Base-by-base conservation (phyloP, 2,888 invertebrate genomes). In the Ypsolopha sequella region DNA sequence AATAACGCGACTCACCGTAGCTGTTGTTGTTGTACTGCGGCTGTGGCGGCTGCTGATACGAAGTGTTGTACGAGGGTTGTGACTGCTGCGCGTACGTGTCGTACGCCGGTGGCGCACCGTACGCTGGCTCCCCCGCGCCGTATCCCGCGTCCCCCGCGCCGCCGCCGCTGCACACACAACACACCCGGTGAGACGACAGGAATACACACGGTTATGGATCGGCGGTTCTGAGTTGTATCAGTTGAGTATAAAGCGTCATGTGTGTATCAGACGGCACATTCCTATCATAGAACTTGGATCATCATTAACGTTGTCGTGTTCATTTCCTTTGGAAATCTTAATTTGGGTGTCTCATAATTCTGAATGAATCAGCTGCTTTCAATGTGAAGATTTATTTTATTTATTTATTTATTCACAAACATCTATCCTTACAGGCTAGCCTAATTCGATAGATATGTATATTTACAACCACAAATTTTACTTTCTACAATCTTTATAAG, bases 241-340 rank as follows among this genome's bases (percentile, higher is more conserved):
- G 41, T 14, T 39, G 10, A n/a, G 33, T 63, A 60, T 63, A 55
- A 70, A 74, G 75, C 84, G 78, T 80, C 85, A 85, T 69, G 51
- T 78, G 54, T 82, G 84, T 85, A 77, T 85, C 76, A 81, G 85
- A 82, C 85, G 84, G 85, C 85, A 85, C 85, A 84, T 85, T 85
- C 85, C 85, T 85, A 84, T 85, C 85, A 69, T 39, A 73, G 73
- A 66, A 49, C 63, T 60, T n/a, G 78, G 82, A 69, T 85, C 85
- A 85, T 84, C 81, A 82, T 76, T 6, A 39, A 39, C 6, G 4
- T 3, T 24, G n/a, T n/a, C n/a, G 24, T 24, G 24, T 24, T 4
- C 2, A 24, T 24, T n/a, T n/a, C n/a, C n/a, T n/a, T n/a, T n/a
- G n/a, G n/a, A n/a, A n/a, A 24, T 24, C 24, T 24, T 24, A 24